phyloP scores from a whole-genome alignment of 2,797 vertebrate species.

The Limosa lapponica region DNA sequence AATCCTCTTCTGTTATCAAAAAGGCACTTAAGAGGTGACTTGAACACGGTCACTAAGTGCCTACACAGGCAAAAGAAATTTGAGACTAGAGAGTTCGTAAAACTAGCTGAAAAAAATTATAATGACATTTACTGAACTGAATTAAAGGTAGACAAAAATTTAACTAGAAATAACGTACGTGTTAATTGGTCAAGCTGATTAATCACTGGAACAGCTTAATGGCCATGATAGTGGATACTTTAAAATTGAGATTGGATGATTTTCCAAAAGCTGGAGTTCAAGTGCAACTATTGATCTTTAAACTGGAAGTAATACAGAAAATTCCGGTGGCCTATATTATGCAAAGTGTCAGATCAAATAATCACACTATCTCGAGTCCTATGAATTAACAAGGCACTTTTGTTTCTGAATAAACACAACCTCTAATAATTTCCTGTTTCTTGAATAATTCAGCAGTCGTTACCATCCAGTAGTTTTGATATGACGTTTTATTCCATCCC shows the following conservation, averaged over 20 bases:
- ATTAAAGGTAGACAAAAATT: conserved; percentile 57
- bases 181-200: conserved; percentile 46
- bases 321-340: background rate
- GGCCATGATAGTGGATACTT: background rate
- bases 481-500: background rate
- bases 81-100: conserved; percentile 6
- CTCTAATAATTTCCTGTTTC: conserved; percentile 23
- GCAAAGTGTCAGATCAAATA: conserved; percentile 37
- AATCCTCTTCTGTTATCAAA: background rate
- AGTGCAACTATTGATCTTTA: conserved; percentile 41
- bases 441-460: conserved; percentile 13
- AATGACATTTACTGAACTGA: conserved; percentile 12
- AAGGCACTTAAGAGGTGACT: background rate
- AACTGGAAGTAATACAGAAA: conserved; percentile 37
- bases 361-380: background rate
- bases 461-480: background rate
- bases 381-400: conserved; percentile 26
- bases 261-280: conserved; percentile 33
- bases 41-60: background rate
- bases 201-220: conserved; percentile 41
- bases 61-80: background rate
- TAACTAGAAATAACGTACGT: background rate
- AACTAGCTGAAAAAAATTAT: background rate
- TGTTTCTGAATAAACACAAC: conserved; percentile 40
- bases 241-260: background rate